These are phyloP conservation scores for Cynopterus brachyotis DNA, from an alignment of 2,113 vertebrate species.

Conservation along the genomic window DNA sequence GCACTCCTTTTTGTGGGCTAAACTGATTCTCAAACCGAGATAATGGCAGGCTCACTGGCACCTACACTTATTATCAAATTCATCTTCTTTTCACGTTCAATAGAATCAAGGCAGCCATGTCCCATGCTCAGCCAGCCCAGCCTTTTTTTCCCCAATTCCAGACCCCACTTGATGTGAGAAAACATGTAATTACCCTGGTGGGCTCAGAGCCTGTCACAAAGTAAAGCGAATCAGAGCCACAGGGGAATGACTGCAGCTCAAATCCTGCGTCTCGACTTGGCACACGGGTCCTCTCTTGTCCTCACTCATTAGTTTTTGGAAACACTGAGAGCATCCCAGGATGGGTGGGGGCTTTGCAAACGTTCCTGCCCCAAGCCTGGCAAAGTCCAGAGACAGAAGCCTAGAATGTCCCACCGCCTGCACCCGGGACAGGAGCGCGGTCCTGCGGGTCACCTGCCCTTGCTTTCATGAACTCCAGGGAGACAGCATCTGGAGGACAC, in stretches of 20 bases:
- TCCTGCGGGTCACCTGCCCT: background rate
- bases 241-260: conserved; percentile 61
- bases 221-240: conserved; percentile 64
- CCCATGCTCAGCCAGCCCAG: rapidly evolving
- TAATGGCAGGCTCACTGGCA: background rate
- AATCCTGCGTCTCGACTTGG: conserved; percentile 71
- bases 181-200: background rate
- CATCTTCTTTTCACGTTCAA: background rate
- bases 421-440: background rate
- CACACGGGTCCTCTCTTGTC: conserved; percentile 38
- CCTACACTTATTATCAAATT: background rate
- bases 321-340: conserved; percentile 50
- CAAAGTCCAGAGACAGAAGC: background rate
- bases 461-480: background rate
- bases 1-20: background rate
- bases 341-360: conserved; percentile 40
- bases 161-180: conserved; percentile 24
- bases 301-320: conserved; percentile 62
- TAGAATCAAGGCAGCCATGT: background rate
- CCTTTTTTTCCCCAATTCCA: background rate
- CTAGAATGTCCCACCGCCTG: rapidly evolving
- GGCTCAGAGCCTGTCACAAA: conserved; percentile 72
- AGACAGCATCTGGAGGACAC: background rate
- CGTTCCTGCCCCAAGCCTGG: conserved; percentile 31
- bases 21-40: background rate